Evolutionary conservation across 1,140 invertebrate species (phyloP).

Genomic region (Lucilia sericata): DNA sequence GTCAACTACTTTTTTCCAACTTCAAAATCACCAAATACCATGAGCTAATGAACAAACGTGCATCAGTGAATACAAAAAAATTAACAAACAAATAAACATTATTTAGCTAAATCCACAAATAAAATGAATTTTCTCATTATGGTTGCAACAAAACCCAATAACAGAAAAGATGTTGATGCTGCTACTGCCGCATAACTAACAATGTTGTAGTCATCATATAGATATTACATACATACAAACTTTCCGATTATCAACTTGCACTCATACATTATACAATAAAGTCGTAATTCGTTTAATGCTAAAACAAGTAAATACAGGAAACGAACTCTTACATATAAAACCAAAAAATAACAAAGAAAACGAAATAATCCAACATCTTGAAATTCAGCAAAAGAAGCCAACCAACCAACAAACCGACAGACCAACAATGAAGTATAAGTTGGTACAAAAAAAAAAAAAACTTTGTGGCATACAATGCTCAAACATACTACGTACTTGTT

Average conservation of each 20-base stretch:
- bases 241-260: not conserved
- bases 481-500: not conserved
- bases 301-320: constrained; percentile 14
- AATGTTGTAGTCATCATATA: not conserved
- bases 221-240: not conserved
- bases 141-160: not conserved
- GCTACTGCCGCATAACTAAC: not conserved
- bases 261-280: constrained; percentile 12
- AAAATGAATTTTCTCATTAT: constrained; percentile 8
- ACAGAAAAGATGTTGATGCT: not conserved
- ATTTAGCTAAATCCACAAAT: constrained; percentile 18
- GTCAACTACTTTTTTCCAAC: too few relatives aligned
- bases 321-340: constrained; percentile 11
- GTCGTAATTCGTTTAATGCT: not conserved
- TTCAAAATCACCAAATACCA: not conserved
- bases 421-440: not conserved
- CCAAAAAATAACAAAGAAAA: constrained; percentile 19
- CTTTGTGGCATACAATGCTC: constrained; percentile 16
- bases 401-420: not conserved
- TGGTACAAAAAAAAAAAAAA: not conserved
- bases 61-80: not conserved
- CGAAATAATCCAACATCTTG: not conserved
- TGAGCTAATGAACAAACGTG: constrained; percentile 1
- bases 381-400: not conserved
- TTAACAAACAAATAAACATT: not conserved